Evolutionary conservation across 2,113 vertebrate species (phyloP).

Genomic region (Pleuronectes platessa): DNA sequence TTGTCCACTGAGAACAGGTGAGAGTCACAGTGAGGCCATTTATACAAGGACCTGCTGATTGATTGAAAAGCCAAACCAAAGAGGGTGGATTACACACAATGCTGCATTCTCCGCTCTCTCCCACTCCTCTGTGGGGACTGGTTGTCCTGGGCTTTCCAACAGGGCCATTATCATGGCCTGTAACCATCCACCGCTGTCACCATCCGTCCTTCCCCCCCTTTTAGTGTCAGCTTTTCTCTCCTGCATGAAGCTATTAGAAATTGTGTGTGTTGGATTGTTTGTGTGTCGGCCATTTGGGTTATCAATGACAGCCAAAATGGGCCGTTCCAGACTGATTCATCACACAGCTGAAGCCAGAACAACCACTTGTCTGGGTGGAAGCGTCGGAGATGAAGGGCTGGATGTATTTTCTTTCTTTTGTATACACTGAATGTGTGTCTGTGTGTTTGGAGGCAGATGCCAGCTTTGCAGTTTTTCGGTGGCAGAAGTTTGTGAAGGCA

Average conservation of each 20-base stretch:
- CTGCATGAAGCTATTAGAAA: slow-evolving; percentile 15
- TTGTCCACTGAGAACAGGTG: slow-evolving; percentile 34
- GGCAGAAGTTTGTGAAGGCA: slow-evolving; percentile 19
- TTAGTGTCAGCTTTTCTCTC: slow-evolving; percentile 15
- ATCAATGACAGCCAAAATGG: slow-evolving; percentile 31
- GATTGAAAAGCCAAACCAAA: slow-evolving; percentile 57
- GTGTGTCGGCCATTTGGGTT: slow-evolving; percentile 6
- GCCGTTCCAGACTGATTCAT: not conserved
- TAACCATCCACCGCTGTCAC: slow-evolving; percentile 42
- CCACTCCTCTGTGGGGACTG: slow-evolving; percentile 29
- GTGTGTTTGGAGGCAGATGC: not conserved
- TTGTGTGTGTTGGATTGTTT: slow-evolving; percentile 11
- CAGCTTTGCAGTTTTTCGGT: slow-evolving; percentile 22
- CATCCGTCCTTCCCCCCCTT: not conserved
- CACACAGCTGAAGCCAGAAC: slow-evolving; percentile 27
- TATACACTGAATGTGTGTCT: not conserved
- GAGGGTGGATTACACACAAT: slow-evolving; percentile 48
- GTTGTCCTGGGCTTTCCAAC: slow-evolving; percentile 5
- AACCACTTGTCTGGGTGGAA: not conserved
- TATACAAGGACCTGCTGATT: slow-evolving; percentile 44
- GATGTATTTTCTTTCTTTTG: slow-evolving; percentile 34
- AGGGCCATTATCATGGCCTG: slow-evolving; percentile 30
- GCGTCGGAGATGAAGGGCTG: slow-evolving; percentile 19
- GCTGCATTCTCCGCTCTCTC: slow-evolving; percentile 37
- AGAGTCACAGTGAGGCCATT: slow-evolving; percentile 50